Conservation (phyloP, 2,888 invertebrate genomes). For the Cephus pygmeus region DNA sequence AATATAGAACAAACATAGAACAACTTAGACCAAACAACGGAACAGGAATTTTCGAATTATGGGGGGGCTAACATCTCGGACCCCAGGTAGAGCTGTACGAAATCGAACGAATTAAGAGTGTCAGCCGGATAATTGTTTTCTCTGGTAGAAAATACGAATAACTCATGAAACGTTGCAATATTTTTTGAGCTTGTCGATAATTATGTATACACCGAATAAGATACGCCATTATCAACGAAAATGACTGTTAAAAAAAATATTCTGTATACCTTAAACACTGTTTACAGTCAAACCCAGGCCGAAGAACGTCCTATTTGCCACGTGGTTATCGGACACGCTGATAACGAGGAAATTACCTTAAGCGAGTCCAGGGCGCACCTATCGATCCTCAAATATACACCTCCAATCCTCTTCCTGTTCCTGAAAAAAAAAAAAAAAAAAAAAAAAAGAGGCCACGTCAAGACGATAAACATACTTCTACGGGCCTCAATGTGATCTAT, state of each 20-base stretch:
- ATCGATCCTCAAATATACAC: constrained; percentile 2
- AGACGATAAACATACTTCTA: background rate
- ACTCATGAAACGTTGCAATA: background rate
- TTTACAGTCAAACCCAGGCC: background rate
- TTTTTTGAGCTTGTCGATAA: background rate
- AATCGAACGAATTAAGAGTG: background rate
- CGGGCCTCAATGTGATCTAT: background rate
- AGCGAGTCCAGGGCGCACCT: background rate
- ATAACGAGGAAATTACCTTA: background rate
- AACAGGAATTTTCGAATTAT: too few relatives aligned
- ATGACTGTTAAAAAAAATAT: background rate
- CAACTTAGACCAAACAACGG: too few relatives aligned
- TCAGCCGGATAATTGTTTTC: background rate
- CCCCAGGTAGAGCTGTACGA: background rate
- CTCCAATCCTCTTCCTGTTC: background rate
- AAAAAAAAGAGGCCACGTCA: background rate
- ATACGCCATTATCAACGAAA: background rate
- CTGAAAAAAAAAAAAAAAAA: background rate
- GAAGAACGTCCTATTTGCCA: background rate
- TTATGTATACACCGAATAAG: background rate
- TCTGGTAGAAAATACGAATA: background rate
- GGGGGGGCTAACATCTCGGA: too few relatives aligned
- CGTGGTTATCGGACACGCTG: background rate
- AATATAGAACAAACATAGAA: too few relatives aligned
- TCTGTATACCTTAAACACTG: background rate